phyloP scores from a whole-genome alignment of 2,888 invertebrate genomes.

The Brenthis ino region DNA sequence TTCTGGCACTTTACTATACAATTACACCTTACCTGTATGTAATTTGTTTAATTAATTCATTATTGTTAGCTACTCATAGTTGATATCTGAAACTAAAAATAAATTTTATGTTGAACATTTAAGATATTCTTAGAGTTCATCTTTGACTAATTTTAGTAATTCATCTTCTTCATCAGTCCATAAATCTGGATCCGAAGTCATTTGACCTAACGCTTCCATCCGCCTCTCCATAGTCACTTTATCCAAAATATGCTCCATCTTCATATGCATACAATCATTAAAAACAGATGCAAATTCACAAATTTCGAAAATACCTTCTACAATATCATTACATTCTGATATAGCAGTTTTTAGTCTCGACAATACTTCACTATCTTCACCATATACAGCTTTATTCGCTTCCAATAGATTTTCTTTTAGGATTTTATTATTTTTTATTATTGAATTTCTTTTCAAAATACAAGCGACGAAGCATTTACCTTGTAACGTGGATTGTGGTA shows the following conservation, averaged over 20 bases:
- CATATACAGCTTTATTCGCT: slow-evolving; percentile 63
- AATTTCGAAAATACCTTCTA: slow-evolving; percentile 67
- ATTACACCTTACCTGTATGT: no score
- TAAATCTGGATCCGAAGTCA: slow-evolving; percentile 62
- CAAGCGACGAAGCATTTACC: slow-evolving; percentile 77
- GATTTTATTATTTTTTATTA: slow-evolving; percentile 68
- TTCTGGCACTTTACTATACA: no score
- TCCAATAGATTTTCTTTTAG: slow-evolving; percentile 57
- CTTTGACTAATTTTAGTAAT: slow-evolving; percentile 63
- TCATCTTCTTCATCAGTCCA: slow-evolving; percentile 70
- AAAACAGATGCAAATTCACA: slow-evolving; percentile 74
- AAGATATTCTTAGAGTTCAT: slow-evolving; percentile 53
- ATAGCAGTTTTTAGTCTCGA: slow-evolving; percentile 57
- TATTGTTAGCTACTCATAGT: no score
- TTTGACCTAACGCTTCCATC: slow-evolving; percentile 71
- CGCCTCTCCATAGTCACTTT: slow-evolving; percentile 70
- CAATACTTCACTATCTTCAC: slow-evolving; percentile 69
- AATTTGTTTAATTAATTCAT: no score
- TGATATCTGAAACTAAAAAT: neutral
- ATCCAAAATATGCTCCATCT: slow-evolving; percentile 74
- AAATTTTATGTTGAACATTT: neutral
- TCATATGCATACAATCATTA: slow-evolving; percentile 78
- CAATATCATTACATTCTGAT: slow-evolving; percentile 55
- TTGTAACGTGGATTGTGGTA: slow-evolving; percentile 62
- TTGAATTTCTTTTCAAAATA: slow-evolving; percentile 65